These are phyloP conservation scores for Ferdinandea cuprea DNA, from an alignment of 2,888 invertebrate species.

Conservation along the genomic window DNA sequence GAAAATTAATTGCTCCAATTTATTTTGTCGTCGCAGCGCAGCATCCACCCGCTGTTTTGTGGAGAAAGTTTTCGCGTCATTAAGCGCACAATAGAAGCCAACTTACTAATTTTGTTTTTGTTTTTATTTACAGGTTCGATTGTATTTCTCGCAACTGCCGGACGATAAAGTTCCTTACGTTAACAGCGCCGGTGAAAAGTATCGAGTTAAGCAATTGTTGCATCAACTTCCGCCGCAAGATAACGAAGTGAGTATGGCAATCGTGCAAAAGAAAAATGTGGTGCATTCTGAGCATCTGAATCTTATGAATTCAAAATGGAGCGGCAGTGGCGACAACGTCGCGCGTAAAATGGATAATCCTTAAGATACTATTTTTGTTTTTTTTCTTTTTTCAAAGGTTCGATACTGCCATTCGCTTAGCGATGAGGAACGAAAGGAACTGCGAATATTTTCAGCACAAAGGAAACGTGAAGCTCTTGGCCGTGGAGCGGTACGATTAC, in stretches of 20 bases:
- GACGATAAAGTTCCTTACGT: slow-evolving; percentile 99
- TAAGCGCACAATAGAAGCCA: slow-evolving; percentile 50
- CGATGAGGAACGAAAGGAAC: slow-evolving; percentile 96
- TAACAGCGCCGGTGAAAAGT: slow-evolving; percentile 96
- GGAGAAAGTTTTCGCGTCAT: slow-evolving; percentile 72
- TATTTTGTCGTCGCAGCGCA: slow-evolving; percentile 17
- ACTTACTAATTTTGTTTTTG: slow-evolving; percentile 60
- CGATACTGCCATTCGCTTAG: slow-evolving; percentile 97
- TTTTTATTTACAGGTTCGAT: slow-evolving; percentile 91
- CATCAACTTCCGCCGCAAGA: slow-evolving; percentile 99
- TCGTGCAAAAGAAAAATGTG: slow-evolving; percentile 56
- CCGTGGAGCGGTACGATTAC: slow-evolving; percentile 93
- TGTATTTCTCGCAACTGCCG: slow-evolving; percentile 97
- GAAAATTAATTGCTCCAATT: slow-evolving; percentile 71
- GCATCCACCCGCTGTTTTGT: slow-evolving; percentile 31
- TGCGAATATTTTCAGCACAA: slow-evolving; percentile 95
- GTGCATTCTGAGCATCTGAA: slow-evolving; percentile 76
- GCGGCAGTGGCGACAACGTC: slow-evolving; percentile 15
- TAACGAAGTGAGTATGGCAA: slow-evolving; percentile 87
- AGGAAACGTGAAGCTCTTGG: slow-evolving; percentile 97
- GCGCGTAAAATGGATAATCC: slow-evolving; percentile 62
- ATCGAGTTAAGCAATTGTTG: slow-evolving; percentile 95
- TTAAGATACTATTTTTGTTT: slow-evolving; percentile 49
- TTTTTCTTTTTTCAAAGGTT: slow-evolving; percentile 84
- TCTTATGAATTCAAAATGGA: slow-evolving; percentile 78